phyloP scores from a whole-genome alignment of 1,140 invertebrate species.

The Polypedilum pembai region DNA sequence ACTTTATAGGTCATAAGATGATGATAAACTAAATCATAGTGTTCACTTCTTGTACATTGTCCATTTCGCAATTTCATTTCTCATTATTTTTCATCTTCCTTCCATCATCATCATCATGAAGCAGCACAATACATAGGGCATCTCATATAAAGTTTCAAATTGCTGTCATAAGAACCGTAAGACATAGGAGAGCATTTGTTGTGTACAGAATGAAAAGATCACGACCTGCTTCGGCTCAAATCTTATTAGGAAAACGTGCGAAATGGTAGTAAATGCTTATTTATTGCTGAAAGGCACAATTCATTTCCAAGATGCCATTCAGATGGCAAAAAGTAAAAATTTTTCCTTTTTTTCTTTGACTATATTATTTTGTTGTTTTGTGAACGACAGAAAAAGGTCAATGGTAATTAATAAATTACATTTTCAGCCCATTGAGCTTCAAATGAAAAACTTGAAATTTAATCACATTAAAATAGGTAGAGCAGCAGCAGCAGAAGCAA shows the following conservation, averaged over 20 bases:
- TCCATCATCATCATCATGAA: not conserved
- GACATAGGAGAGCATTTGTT: not conserved
- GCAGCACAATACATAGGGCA: not conserved
- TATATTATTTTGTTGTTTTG: no score
- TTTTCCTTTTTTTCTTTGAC: not conserved
- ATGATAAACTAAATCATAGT: no score
- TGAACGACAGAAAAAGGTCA: not conserved
- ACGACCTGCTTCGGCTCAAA: conserved; percentile 8
- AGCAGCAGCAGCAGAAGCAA: not conserved
- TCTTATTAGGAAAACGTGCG: conserved; percentile 15
- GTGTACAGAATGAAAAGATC: not conserved
- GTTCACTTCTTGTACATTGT: no score
- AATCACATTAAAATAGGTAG: conserved; percentile 25
- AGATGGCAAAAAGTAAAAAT: no score
- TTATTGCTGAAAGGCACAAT: conserved; percentile 23
- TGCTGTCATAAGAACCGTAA: conserved; percentile 22
- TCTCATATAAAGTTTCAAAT: conserved; percentile 19
- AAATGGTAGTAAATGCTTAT: conserved; percentile 28
- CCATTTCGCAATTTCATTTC: not conserved
- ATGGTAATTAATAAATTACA: conserved; percentile 26
- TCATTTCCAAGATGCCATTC: not conserved
- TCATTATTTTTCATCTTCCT: not conserved
- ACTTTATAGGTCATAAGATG: no score
- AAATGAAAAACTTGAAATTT: conserved; percentile 8
- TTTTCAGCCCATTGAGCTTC: not conserved